Conservation (phyloP, 2,888 invertebrate species). For the Drosophila pseudotalamancana region DNA sequence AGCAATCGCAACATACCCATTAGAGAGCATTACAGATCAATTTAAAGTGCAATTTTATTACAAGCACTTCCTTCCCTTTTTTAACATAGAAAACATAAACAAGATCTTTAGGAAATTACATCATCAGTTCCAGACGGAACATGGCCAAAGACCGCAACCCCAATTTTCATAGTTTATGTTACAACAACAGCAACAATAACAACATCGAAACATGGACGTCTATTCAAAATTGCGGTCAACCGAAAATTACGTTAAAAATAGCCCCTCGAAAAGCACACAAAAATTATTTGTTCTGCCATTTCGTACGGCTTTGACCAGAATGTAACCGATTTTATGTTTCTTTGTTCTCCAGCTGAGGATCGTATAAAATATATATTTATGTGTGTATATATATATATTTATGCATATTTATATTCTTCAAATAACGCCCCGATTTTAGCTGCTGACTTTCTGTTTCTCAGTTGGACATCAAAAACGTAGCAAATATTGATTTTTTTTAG, state of each 20-base stretch:
- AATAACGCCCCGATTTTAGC: conserved; percentile 28
- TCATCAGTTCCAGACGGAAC: conserved; percentile 23
- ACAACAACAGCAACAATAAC: conserved; percentile 14
- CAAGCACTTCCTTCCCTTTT: conserved; percentile 32
- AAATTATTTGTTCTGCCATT: conserved; percentile 38
- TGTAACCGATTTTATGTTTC: conserved; percentile 53
- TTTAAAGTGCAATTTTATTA: conserved; percentile 26
- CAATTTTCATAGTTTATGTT: conserved; percentile 56
- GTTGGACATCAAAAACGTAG: conserved; percentile 7
- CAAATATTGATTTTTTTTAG: neutral
- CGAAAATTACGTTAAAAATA: conserved; percentile 65
- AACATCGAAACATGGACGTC: conserved; percentile 21
- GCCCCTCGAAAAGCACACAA: conserved; percentile 39
- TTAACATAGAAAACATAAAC: conserved; percentile 19
- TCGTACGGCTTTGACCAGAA: conserved; percentile 44
- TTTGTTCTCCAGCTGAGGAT: conserved; percentile 28
- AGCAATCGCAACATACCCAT: conserved; percentile 3
- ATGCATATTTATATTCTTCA: conserved; percentile 1
- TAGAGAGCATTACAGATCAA: conserved; percentile 2
- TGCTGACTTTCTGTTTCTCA: neutral
- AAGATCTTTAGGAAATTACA: conserved; percentile 33
- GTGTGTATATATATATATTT: neutral
- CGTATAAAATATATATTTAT: conserved; percentile 4
- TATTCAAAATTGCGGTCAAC: conserved; percentile 71
- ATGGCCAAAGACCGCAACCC: conserved; percentile 38